Conservation (phyloP, 2,888 invertebrate genomes). For the Drosophila affinis region DNA sequence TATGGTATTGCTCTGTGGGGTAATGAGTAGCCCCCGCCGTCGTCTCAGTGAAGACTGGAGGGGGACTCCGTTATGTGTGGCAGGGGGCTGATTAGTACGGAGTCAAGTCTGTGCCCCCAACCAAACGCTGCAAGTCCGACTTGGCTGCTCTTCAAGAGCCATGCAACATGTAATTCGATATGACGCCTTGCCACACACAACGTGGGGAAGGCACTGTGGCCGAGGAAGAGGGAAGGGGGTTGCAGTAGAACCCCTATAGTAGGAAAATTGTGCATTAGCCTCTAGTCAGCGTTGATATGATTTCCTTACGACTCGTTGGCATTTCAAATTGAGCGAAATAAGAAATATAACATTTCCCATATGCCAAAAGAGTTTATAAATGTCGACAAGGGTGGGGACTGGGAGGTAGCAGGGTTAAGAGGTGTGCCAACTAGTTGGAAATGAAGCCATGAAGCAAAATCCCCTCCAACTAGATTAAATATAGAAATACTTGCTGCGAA, state of each 20-base stretch:
- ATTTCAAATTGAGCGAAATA: slow-evolving; percentile 63
- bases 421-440: background rate
- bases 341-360: slow-evolving; percentile 31
- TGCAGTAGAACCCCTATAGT: background rate
- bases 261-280: slow-evolving; percentile 22
- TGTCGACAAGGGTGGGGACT: background rate
- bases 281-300: slow-evolving; percentile 57
- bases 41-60: background rate
- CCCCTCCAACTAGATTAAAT: too few species aligned
- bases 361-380: background rate
- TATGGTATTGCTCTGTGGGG: slow-evolving; percentile 26
- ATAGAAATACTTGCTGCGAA: background rate
- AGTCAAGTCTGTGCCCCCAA: slow-evolving; percentile 16
- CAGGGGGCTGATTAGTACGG: slow-evolving; percentile 13
- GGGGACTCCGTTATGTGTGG: slow-evolving; percentile 4
- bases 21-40: slow-evolving; percentile 13
- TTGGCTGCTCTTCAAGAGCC: slow-evolving; percentile 5
- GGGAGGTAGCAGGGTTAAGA: background rate
- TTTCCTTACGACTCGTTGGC: slow-evolving; percentile 62
- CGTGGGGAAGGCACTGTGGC: background rate
- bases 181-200: slow-evolving; percentile 50
- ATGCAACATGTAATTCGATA: slow-evolving; percentile 55
- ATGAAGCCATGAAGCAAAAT: too few species aligned
- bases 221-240: background rate
- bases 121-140: slow-evolving; percentile 40